These are phyloP conservation scores for Meandrina meandrites DNA, from an alignment of 92 coral and sea anemone species.

Conservation along the genomic window DNA sequence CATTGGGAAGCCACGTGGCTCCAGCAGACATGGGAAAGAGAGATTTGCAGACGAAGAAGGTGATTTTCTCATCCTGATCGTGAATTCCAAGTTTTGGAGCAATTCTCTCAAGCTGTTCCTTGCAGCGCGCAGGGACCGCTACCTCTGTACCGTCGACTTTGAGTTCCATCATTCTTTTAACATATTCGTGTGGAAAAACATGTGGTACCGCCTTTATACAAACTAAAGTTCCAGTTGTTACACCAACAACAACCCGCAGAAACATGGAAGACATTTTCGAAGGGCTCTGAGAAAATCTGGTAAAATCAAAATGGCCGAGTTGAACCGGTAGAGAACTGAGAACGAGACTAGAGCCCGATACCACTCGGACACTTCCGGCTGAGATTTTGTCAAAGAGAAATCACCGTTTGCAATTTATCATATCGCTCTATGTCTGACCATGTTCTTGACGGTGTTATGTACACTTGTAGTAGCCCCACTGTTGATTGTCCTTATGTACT, in stretches of 20 bases:
- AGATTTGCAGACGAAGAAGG: slow-evolving; percentile 81
- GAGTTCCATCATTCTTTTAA: slow-evolving; percentile 62
- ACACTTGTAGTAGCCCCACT: slow-evolving; percentile 9
- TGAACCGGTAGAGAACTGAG: neutral
- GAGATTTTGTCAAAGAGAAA: neutral
- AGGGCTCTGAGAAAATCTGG: too few species aligned
- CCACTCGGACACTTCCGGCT: neutral
- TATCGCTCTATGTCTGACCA: too few species aligned
- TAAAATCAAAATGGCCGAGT: slow-evolving; percentile 21
- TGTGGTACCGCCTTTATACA: slow-evolving; percentile 74
- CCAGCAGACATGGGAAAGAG: slow-evolving; percentile 89
- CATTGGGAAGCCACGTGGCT: slow-evolving; percentile 87
- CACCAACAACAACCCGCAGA: slow-evolving; percentile 53
- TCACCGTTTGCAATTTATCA: too few species aligned
- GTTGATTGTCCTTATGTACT: slow-evolving; percentile 1
- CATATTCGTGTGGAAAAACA: slow-evolving; percentile 66
- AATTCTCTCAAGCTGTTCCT: slow-evolving; percentile 60
- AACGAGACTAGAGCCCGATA: slow-evolving; percentile 7
- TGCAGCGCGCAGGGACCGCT: slow-evolving; percentile 68
- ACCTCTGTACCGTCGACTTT: slow-evolving; percentile 45
- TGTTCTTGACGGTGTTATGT: neutral
- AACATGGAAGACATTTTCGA: slow-evolving; percentile 12
- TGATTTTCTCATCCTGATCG: slow-evolving; percentile 64
- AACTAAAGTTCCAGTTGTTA: slow-evolving; percentile 66
- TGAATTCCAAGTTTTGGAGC: slow-evolving; percentile 63